Percentiles rank a stretch among this genome's conserved stretches.
phyloP scores from a whole-genome alignment of 1,140 invertebrate species.

The Oreohelix idahoensis region DNA sequence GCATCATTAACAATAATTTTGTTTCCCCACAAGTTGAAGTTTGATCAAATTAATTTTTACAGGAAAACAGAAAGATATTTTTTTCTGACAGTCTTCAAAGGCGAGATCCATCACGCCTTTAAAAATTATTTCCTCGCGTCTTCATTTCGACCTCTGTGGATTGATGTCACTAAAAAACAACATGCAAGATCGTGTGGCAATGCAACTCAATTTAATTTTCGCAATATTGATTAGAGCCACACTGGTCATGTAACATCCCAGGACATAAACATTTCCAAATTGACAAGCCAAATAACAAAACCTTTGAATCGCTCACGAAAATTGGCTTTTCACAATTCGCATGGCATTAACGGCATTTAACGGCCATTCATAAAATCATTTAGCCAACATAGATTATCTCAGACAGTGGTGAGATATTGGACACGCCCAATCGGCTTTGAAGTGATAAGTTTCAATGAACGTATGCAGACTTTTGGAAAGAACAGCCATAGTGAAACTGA shows the following conservation, averaged over 20 bases:
- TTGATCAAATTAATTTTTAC: neutral
- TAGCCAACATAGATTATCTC: neutral
- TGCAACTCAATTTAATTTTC: slow-evolving; percentile 15
- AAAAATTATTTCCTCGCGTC: neutral
- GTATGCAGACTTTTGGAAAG: too few relatives aligned
- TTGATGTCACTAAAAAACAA: slow-evolving; percentile 1
- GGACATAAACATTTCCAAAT: neutral
- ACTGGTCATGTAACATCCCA: neutral
- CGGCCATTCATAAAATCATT: neutral
- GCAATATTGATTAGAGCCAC: neutral
- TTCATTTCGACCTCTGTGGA: neutral
- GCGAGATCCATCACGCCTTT: neutral
- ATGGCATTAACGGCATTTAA: neutral
- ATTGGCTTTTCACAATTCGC: neutral
- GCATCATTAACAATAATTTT: too few relatives aligned
- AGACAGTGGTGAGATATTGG: neutral
- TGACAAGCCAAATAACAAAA: neutral
- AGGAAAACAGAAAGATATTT: neutral
- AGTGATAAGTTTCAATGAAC: too few relatives aligned
- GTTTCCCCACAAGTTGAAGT: too few relatives aligned
- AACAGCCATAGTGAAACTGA: too few relatives aligned
- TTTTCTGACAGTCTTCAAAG: neutral
- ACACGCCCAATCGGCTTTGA: too few relatives aligned
- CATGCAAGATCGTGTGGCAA: neutral
- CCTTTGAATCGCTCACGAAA: neutral